Conservation (phyloP, 2,888 invertebrate genomes). For the Entomobrya multifasciata region DNA sequence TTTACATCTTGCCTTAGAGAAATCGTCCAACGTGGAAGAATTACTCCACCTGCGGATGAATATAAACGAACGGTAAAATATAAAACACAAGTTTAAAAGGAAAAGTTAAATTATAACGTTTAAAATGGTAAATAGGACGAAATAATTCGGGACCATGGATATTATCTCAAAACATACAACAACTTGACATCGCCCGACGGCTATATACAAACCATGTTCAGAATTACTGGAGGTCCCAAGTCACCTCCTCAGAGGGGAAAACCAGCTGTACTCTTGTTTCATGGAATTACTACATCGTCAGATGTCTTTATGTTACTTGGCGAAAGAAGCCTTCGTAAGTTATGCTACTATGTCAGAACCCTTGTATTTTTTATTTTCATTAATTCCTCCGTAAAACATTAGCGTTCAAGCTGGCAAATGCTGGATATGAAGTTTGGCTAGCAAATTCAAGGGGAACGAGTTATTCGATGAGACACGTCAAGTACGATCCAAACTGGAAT, state of each 20-base stretch:
- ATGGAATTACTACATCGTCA: too few relatives aligned
- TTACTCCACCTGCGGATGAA: too few relatives aligned
- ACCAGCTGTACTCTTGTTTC: slow-evolving; percentile 50
- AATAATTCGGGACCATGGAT: slow-evolving; percentile 20
- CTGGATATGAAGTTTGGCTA: slow-evolving; percentile 53
- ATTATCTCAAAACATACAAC: background rate
- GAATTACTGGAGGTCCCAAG: slow-evolving; percentile 53
- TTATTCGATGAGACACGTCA: slow-evolving; percentile 20
- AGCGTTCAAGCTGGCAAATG: slow-evolving; percentile 52
- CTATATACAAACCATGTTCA: slow-evolving; percentile 47
- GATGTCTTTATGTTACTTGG: too few relatives aligned
- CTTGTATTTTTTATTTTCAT: too few relatives aligned
- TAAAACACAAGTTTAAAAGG: too few relatives aligned
- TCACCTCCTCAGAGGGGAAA: slow-evolving; percentile 46
- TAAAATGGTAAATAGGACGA: background rate
- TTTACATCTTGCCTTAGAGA: too few relatives aligned
- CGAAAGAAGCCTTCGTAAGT: slow-evolving; percentile 56
- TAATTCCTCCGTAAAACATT: too few relatives aligned
- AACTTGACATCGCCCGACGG: slow-evolving; percentile 62
- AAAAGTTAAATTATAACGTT: too few relatives aligned
- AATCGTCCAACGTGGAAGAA: too few relatives aligned
- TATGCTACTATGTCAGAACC: too few relatives aligned
- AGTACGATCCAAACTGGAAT: background rate
- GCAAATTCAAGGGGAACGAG: slow-evolving; percentile 20
- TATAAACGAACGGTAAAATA: too few relatives aligned